Base-by-base conservation (phyloP, 2,797 vertebrate genomes). In the Remorina albescens region DNA sequence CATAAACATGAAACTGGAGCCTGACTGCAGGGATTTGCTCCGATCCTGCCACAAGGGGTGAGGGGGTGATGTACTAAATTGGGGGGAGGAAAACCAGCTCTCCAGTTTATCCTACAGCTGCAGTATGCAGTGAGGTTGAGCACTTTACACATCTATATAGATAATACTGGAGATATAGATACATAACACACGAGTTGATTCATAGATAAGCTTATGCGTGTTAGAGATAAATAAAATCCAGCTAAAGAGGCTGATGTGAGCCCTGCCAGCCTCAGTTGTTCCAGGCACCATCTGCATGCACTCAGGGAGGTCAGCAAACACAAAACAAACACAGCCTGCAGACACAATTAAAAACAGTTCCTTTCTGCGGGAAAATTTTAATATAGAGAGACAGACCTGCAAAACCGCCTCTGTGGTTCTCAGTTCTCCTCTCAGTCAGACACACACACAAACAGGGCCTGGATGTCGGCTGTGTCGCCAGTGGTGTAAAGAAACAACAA, bases 331-430 rank as follows among this genome's bases (percentile, higher is more conserved):
- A 74, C 66, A 84, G 78, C 87, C 82, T 83, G 47, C 46, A 78
- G 87, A 79, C 64, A 89, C 82, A 89, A 90, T 90, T 91, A 88
- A 86, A 84, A 85, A 47, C 54, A 65, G 66, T 42, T 32, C 23
- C 63, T 74, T 78, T 75, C 67, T 36, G 61, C 34, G 28, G 47
- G 60, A 64, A 86, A 84, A 72, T 67, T 74, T 83, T 82, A 81
- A 77, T 82, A 84, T 46, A 71, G 59, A 77, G 41, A 66, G 83
- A 82, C 67, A 83, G 67, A 61, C 41, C 66, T 19, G 4, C 41
- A 28, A 67, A 60, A 56, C 42, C 36, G 81, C 57, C 53, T 54
- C 67, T 44, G 67, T 42, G 71, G 44, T 42, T 46, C 32, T 34
- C 8, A 1, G 54, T 53, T 64, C 49, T 60, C 28, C 53, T 55